These are phyloP conservation scores for Chaenogobius annularis DNA, from an alignment of 2,113 vertebrate genomes.

Conservation along the genomic window DNA sequence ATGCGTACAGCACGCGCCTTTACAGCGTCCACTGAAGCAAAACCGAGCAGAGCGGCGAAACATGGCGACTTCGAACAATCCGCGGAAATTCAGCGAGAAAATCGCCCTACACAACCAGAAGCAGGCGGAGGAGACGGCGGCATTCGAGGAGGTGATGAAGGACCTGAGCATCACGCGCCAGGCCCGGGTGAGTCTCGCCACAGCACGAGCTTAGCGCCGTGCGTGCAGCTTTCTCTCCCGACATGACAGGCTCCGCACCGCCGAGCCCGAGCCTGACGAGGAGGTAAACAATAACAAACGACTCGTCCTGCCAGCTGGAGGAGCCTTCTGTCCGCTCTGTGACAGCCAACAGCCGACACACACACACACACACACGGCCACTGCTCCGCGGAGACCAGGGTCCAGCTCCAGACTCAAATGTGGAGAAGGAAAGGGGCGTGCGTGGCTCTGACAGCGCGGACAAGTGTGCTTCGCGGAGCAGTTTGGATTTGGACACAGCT, in stretches of 20 bases:
- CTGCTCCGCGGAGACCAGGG: conserved; percentile 49
- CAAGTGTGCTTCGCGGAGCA: background rate
- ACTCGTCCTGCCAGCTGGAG: conserved; percentile 35
- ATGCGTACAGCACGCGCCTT: conserved; percentile 7
- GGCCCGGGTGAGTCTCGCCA: conserved; percentile 78
- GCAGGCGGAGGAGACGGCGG: conserved; percentile 91
- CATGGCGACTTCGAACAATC: conserved; percentile 94
- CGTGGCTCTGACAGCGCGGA: conserved; percentile 60
- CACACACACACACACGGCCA: background rate
- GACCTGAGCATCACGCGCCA: conserved; percentile 88
- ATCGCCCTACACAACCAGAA: conserved; percentile 91
- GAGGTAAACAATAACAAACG: conserved; percentile 80
- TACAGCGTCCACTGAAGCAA: conserved; percentile 46
- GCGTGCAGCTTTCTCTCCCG: conserved; percentile 9
- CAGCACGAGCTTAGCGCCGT: background rate
- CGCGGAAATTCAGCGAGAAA: conserved; percentile 95
- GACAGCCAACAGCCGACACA: conserved; percentile 3
- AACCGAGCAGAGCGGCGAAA: conserved; percentile 79
- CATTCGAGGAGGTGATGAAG: conserved; percentile 92
- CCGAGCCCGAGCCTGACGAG: background rate
- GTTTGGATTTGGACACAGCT: conserved; percentile 3
- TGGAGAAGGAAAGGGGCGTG: conserved; percentile 52
- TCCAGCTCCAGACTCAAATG: conserved; percentile 54
- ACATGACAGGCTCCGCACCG: conserved; percentile 56
- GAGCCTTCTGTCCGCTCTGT: background rate